Evolutionary conservation across 2,113 vertebrate genomes (phyloP).

Genomic region (Rana temporaria): DNA sequence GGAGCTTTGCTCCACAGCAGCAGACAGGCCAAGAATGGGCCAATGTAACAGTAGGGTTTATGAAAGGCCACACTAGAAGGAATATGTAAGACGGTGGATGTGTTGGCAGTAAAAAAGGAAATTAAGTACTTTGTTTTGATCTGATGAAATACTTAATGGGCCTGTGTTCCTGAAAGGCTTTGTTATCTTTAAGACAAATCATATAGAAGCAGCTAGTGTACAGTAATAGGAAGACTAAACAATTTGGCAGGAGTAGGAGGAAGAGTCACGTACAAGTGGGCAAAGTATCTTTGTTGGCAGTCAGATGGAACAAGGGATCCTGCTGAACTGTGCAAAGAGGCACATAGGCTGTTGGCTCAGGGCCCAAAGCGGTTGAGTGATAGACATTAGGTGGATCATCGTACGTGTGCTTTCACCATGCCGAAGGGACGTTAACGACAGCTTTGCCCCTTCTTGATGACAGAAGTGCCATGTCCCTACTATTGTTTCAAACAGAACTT

Average conservation of each 20-base stretch:
- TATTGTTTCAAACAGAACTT: conserved; percentile 30
- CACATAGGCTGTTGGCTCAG: conserved; percentile 60
- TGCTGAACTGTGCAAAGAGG: conserved; percentile 48
- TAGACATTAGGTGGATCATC: conserved; percentile 52
- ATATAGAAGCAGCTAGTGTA: conserved; percentile 74
- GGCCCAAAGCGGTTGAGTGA: conserved; percentile 53
- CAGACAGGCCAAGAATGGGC: background rate
- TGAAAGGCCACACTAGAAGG: too few species aligned
- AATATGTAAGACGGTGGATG: background rate
- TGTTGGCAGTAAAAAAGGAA: conserved; percentile 58
- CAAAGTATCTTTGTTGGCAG: conserved; percentile 24
- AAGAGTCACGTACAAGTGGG: conserved; percentile 69
- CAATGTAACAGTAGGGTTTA: background rate
- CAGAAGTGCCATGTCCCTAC: conserved; percentile 62
- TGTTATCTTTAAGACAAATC: conserved; percentile 67
- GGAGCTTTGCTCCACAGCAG: background rate
- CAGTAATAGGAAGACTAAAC: conserved; percentile 72
- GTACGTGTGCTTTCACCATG: conserved; percentile 62
- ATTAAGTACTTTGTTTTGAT: conserved; percentile 68
- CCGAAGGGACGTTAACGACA: conserved; percentile 50
- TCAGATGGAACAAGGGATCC: conserved; percentile 6
- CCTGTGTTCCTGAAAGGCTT: conserved; percentile 66
- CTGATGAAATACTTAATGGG: conserved; percentile 61
- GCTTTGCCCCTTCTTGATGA: conserved; percentile 61
- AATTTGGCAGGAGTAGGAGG: conserved; percentile 69